Conservation (phyloP, 2,888 invertebrate species). For the Hyalella azteca region DNA sequence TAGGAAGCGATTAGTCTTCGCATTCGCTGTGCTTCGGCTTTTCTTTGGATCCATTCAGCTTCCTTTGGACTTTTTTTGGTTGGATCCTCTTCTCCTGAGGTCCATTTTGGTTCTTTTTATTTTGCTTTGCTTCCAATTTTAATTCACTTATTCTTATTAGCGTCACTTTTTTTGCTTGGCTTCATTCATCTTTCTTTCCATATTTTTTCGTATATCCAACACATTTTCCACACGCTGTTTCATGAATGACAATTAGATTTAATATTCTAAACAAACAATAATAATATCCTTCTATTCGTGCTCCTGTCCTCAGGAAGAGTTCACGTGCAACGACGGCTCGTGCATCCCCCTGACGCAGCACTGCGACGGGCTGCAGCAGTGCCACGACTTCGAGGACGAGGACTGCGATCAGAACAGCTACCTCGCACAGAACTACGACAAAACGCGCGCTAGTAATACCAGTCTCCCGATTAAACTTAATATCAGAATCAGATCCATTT, state of each 20-base stretch:
- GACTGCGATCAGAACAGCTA: not conserved
- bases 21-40: too few relatives aligned
- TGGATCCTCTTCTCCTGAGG: too few relatives aligned
- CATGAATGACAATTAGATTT: not conserved
- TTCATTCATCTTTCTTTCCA: not conserved
- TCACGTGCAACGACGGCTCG: not conserved
- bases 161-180: too few relatives aligned
- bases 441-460: too few relatives aligned
- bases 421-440: too few relatives aligned
- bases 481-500: not conserved
- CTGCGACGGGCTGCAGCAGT: conserved; percentile 16
- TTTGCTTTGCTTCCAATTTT: too few relatives aligned
- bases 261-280: not conserved
- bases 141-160: too few relatives aligned
- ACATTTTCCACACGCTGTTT: not conserved
- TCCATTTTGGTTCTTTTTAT: too few relatives aligned
- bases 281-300: not conserved
- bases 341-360: conserved; percentile 5
- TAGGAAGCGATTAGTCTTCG: too few relatives aligned
- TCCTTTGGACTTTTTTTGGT: too few relatives aligned
- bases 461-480: not conserved
- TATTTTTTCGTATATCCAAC: not conserved
- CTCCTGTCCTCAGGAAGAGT: not conserved
- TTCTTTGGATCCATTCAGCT: too few relatives aligned
- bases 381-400: not conserved